Percentiles rank a stretch among this genome's conserved stretches.
These are phyloP conservation scores for Iguana delicatissima DNA, from an alignment of 2,797 vertebrate genomes.

Conservation along the genomic window DNA sequence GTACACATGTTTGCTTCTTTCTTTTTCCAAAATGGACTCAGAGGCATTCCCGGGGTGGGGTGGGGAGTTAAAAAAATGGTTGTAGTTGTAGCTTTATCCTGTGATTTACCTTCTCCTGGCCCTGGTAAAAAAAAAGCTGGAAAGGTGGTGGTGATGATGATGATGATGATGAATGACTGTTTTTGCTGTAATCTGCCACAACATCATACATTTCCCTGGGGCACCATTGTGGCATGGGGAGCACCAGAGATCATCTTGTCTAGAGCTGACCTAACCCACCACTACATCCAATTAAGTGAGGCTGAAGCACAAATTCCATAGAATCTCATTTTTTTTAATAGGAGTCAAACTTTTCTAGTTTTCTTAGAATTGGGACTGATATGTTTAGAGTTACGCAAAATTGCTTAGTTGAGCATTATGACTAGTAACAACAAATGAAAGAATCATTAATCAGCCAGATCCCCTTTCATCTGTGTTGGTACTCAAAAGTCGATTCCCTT, in stretches of 20 bases:
- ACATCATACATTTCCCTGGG: not conserved
- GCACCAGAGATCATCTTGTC: not conserved
- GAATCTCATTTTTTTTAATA: not conserved
- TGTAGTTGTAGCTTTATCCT: not conserved
- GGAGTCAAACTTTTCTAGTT: not conserved
- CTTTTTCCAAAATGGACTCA: not conserved
- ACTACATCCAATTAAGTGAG: not conserved
- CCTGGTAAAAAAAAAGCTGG: no score
- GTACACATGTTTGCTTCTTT: not conserved
- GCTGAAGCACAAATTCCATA: not conserved
- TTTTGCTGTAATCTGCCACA: not conserved
- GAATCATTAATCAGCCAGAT: not conserved
- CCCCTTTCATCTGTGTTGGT: not conserved
- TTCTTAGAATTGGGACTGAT: not conserved
- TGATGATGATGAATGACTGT: not conserved
- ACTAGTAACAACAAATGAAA: not conserved
- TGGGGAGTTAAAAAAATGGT: not conserved
- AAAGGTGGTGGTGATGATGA: no score
- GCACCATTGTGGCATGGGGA: not conserved
- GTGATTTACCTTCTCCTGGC: not conserved
- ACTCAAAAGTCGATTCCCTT: not conserved
- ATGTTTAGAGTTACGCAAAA: not conserved
- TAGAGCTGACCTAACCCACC: not conserved
- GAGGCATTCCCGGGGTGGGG: not conserved
- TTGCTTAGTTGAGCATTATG: not conserved